Base-by-base conservation (phyloP, 2,888 invertebrate species). In the Leptinotarsa haldemani region DNA sequence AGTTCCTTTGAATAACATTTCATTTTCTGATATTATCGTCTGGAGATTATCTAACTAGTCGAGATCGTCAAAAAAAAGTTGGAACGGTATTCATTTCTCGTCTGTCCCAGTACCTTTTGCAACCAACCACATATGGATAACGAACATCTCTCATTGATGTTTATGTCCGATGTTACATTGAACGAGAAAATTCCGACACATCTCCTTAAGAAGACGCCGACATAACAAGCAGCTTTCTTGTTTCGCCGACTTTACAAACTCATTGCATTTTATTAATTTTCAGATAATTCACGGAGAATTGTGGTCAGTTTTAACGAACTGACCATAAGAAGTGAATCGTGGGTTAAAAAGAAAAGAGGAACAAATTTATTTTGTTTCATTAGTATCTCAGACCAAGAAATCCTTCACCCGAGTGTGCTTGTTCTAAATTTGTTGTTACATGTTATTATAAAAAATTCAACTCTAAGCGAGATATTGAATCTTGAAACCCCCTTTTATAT, bases 231-330 rank as follows among this genome's bases (percentile, higher is more conserved):
- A 12, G 56, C 56, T 56, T 56, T 56, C 56, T 56, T 56, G 56
- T 56, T 56, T 56, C 4, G 56, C 56, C 56, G 56, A 56, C 56
- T 20, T 56, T 56, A 22, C 56, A 56, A 56, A 56, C 56, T 56
- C 4, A 15, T 15, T 3, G 12, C 56, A 56, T 56, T 56, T 22
- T 56, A 56, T 22, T 56, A 56, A 56, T 56, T 56, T 56, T 25
- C 20, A 50, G 50, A 50, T 22, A 56, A 20, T 56, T 22, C 15
- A 56, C 15, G 22, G 56, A 22, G 56, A 56, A 56, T 56, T 56
- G 56, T 56, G 56, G 22, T 22, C 22, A 13, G 56, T 56, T 56
- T 20, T 56, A 56, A 22, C 20, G 56, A 22, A 20, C 22, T 56
- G 56, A 56, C 56, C 56, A 56, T 56, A 56, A 56, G 22, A 20